Evolutionary conservation across 2,888 invertebrate genomes (phyloP), one percentile per base, ranked within the genome.

Genomic region (Lottia scabra): DNA sequence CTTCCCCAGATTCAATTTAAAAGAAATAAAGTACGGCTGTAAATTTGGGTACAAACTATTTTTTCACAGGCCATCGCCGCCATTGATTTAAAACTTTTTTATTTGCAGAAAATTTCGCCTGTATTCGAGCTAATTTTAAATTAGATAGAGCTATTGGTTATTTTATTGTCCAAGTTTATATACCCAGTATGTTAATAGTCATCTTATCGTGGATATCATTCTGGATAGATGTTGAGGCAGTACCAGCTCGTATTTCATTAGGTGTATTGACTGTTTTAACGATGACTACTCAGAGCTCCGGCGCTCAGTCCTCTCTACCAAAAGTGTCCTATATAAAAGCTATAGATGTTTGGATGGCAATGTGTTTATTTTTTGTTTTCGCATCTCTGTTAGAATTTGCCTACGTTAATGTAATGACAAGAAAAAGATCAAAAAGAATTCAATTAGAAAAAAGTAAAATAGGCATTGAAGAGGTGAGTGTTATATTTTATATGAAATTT

Each of bases 141-240:
- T 48, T 70, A 19, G 30, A 30, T 26, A 19, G 70, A 38, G 64
- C 44, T 23, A 64, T 70, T n/a, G 96, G 96, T 19, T 96, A 96
- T 90, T 96, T 96, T 88, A 91, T 96, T 69, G 96, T 96, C 89
- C 96, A 96, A 90, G 96, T 96, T 0, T 96, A 96, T 89, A 96
- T 96, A 83, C 96, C 96, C 0, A 96, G 96, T 1, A 95, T 95
- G 0, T 91, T 96, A 80, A 96, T 96, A 87, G 96, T 96, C 65
- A 96, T 96, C 73, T 96, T 97, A 95, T 96, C 96, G 93, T 97
- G 96, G 96, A 96, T 97, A 81, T 96, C 96, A 0, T 97, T 97
- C 91, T 97, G 96, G 97, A 96, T 96, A 84, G 96, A 83, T 75
- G 78, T 83, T 63, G 96, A 96, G 89, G 96, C 96, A 8, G 95